These are phyloP conservation scores for Percina caprodes DNA, from an alignment of 2,113 vertebrate species.

Conservation along the genomic window DNA sequence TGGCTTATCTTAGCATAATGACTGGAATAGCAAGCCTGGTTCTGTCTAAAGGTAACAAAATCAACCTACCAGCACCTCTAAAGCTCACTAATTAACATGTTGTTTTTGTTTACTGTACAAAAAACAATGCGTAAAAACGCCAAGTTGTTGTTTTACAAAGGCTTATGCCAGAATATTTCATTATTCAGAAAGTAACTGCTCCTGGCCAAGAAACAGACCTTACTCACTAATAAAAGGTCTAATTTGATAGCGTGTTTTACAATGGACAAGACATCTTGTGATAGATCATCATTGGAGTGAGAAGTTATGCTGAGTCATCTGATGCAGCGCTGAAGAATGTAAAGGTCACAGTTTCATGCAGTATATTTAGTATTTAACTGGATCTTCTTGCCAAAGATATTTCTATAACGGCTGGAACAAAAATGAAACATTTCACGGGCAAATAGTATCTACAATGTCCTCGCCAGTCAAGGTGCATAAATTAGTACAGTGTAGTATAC, in stretches of 20 bases:
- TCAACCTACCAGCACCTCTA: background rate
- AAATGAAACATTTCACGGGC: background rate
- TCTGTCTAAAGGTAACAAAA: background rate
- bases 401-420: background rate
- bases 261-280: background rate
- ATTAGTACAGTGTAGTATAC: background rate
- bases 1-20: background rate
- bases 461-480: background rate
- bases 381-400: conserved; percentile 13
- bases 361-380: background rate
- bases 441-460: background rate
- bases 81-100: background rate
- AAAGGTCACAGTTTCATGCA: background rate
- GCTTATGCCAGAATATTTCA: background rate
- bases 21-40: too few species aligned
- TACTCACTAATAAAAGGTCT: background rate
- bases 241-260: background rate
- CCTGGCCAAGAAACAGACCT: background rate
- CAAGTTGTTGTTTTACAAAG: background rate
- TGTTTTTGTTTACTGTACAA: background rate
- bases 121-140: background rate
- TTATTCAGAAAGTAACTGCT: background rate
- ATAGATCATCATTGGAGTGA: background rate
- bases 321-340: background rate
- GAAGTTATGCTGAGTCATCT: background rate